These are phyloP conservation scores for Microcaecilia unicolor DNA, from an alignment of 2,797 vertebrate species.

Conservation along the genomic window DNA sequence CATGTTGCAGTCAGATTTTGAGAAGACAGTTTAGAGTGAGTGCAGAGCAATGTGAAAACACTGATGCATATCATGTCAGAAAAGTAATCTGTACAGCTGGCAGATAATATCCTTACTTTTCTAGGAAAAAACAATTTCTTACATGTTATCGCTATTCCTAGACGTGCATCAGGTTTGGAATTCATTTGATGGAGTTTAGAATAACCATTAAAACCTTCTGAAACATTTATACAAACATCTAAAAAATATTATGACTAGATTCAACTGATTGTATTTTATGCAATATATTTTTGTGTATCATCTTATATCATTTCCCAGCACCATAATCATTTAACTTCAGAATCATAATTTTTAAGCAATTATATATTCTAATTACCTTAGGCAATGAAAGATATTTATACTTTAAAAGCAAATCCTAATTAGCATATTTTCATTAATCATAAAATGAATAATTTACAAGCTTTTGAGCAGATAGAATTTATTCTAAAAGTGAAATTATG, in stretches of 20 bases:
- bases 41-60: no score
- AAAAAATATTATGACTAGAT: conserved; percentile 12
- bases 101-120: no score
- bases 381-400: conserved; percentile 69
- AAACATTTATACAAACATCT: conserved; percentile 12
- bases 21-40: no score
- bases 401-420: conserved; percentile 64
- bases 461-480: conserved; percentile 63
- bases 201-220: conserved; percentile 2
- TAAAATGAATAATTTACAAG: conserved; percentile 78
- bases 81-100: no score
- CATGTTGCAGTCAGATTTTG: no score
- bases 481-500: conserved; percentile 35
- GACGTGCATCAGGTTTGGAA: neutral
- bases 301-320: conserved; percentile 16
- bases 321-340: conserved; percentile 65
- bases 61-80: no score
- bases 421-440: conserved; percentile 86
- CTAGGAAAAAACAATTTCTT: no score
- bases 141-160: neutral
- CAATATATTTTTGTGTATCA: conserved; percentile 17
- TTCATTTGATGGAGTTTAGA: neutral
- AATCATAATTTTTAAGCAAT: conserved; percentile 75
- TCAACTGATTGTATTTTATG: conserved; percentile 19
- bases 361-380: conserved; percentile 75